Evolutionary conservation across 2,888 invertebrate species (phyloP).

Genomic region (Deilephila porcellus): DNA sequence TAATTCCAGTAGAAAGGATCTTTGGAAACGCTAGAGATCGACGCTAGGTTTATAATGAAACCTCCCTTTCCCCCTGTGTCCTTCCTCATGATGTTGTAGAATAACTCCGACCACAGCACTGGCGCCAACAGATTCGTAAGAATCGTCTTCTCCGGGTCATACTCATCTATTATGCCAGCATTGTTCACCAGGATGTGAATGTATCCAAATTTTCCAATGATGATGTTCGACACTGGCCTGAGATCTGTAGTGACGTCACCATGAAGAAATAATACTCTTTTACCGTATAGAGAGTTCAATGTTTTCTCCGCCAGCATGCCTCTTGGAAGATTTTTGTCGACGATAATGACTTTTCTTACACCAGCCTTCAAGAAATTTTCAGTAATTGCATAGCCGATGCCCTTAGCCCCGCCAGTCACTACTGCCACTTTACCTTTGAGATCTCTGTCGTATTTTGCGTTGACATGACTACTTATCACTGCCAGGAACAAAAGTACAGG

Average conservation of each 20-base stretch:
- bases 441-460: not conserved
- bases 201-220: constrained; percentile 59
- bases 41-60: constrained; percentile 85
- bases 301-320: constrained; percentile 62
- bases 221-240: constrained; percentile 58
- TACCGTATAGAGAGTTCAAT: constrained; percentile 71
- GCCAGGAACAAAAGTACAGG: not conserved
- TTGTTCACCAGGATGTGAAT: constrained; percentile 69
- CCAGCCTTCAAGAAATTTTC: constrained; percentile 70
- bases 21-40: constrained; percentile 72
- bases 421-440: constrained; percentile 25
- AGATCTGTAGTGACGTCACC: constrained; percentile 78
- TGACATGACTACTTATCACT: not conserved
- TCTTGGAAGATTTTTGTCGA: constrained; percentile 44
- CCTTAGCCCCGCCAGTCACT: constrained; percentile 78
- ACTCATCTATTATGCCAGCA: constrained; percentile 65
- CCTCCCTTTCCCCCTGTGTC: constrained; percentile 84
- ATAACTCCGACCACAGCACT: constrained; percentile 70
- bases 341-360: constrained; percentile 43
- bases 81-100: constrained; percentile 81
- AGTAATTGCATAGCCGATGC: constrained; percentile 75
- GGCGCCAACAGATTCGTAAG: constrained; percentile 59
- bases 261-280: constrained; percentile 70
- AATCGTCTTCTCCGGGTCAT: constrained; percentile 56
- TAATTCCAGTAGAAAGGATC: constrained; percentile 34